These are phyloP conservation scores for Ctenoplectra terminalis DNA, from an alignment of 1,140 invertebrate genomes.

Conservation along the genomic window DNA sequence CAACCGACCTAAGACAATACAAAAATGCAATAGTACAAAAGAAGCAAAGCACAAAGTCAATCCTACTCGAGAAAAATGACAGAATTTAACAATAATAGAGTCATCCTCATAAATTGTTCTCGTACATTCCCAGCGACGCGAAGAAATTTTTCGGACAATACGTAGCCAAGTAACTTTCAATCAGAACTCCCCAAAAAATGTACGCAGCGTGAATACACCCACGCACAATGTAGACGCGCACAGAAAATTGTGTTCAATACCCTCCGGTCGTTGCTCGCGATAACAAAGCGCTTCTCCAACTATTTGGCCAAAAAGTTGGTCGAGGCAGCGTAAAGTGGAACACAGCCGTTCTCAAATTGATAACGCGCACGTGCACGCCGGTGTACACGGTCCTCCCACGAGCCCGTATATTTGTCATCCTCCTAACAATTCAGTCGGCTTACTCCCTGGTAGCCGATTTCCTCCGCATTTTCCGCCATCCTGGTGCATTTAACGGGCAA, in stretches of 20 bases:
- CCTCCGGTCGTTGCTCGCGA: not conserved
- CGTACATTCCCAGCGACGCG: too few species aligned
- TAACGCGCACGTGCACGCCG: constrained; percentile 13
- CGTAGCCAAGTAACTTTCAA: constrained; percentile 23
- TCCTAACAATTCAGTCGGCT: constrained; percentile 42
- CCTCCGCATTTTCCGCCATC: constrained; percentile 33
- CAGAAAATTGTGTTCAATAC: not conserved
- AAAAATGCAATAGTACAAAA: too few species aligned
- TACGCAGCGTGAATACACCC: not conserved
- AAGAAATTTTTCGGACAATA: constrained; percentile 4
- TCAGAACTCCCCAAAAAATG: constrained; percentile 16
- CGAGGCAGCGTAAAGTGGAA: constrained; percentile 13
- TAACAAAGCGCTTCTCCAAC: constrained; percentile 21
- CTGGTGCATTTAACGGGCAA: constrained; percentile 38
- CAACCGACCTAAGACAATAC: too few species aligned
- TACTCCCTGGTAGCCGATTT: constrained; percentile 44
- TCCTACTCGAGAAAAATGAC: too few species aligned
- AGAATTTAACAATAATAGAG: too few species aligned
- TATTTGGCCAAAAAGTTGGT: constrained; percentile 22
- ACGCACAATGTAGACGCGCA: not conserved
- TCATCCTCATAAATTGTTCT: too few species aligned
- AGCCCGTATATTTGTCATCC: constrained; percentile 41
- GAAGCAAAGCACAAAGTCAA: too few species aligned
- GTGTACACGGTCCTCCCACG: not conserved
- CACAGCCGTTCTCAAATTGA: constrained; percentile 31